phyloP scores from a whole-genome alignment of 2,888 invertebrate species.

The Caenorhabditis becei region DNA sequence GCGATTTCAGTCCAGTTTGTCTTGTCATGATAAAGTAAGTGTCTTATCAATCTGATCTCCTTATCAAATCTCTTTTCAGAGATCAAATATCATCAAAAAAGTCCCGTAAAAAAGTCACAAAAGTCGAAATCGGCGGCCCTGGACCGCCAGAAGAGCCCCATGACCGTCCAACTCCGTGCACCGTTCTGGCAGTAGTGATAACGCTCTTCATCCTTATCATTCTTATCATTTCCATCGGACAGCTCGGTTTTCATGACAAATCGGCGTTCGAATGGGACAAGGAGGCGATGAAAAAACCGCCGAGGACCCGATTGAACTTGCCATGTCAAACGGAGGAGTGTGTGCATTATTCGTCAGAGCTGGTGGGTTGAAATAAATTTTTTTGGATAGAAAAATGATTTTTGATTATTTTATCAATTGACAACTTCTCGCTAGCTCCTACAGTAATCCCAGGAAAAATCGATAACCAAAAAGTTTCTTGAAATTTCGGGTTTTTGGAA shows the following conservation, averaged over 20 bases:
- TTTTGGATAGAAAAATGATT: no score
- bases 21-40: background rate
- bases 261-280: conserved; percentile 18
- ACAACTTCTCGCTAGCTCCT: background rate
- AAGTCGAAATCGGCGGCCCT: background rate
- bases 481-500: no score
- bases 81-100: background rate
- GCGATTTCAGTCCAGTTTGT: background rate
- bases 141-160: conserved; percentile 32
- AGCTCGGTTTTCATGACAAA: conserved; percentile 32
- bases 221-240: conserved; percentile 34
- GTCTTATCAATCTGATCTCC: background rate
- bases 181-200: conserved; percentile 24
- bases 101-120: background rate
- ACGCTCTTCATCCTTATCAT: conserved; percentile 39
- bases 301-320: background rate
- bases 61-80: background rate
- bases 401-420: background rate
- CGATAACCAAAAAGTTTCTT: no score
- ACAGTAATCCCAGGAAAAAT: no score
- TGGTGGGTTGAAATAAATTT: conserved; percentile 27
- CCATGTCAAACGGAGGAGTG: conserved; percentile 35
- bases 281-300: background rate
- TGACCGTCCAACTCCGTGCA: conserved; percentile 28
- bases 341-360: conserved; percentile 26